A percentile compares a stretch with the other conserved stretches of the same genome.
Conservation (phyloP, 2,888 invertebrate species). For the Orchesella flavescens region DNA sequence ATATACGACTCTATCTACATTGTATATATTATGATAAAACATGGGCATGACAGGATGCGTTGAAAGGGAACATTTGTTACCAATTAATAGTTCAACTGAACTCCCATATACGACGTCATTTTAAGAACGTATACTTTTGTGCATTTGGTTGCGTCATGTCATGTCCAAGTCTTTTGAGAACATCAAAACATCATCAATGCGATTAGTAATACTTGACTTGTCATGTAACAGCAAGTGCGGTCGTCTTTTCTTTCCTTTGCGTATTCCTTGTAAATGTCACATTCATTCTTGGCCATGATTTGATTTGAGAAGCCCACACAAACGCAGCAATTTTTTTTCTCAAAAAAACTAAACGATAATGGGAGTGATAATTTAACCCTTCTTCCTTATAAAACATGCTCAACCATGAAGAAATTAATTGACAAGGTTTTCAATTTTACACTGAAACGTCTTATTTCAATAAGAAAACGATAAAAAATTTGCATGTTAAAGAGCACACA, state of each 20-base stretch:
- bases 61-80: constrained; percentile 25
- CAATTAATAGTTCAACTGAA: constrained; percentile 14
- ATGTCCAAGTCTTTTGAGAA: constrained; percentile 12
- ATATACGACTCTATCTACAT: not conserved
- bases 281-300: too few relatives aligned
- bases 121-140: not conserved
- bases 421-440: constrained; percentile 12
- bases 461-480: not conserved
- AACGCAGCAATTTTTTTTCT: too few relatives aligned
- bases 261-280: too few relatives aligned
- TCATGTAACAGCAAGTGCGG: not conserved
- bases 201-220: constrained; percentile 11
- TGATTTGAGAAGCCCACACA: too few relatives aligned
- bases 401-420: constrained; percentile 13
- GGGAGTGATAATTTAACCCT: not conserved
- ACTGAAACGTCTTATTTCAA: not conserved
- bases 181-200: not conserved
- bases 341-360: too few relatives aligned
- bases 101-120: not conserved
- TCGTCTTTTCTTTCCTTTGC: too few relatives aligned
- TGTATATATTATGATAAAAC: not conserved
- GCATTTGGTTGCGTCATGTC: constrained; percentile 15
- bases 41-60: not conserved
- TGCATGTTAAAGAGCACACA: not conserved
- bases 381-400: not conserved